phyloP scores from a whole-genome alignment of 2,888 invertebrate genomes.

The Argynnis bischoffii region DNA sequence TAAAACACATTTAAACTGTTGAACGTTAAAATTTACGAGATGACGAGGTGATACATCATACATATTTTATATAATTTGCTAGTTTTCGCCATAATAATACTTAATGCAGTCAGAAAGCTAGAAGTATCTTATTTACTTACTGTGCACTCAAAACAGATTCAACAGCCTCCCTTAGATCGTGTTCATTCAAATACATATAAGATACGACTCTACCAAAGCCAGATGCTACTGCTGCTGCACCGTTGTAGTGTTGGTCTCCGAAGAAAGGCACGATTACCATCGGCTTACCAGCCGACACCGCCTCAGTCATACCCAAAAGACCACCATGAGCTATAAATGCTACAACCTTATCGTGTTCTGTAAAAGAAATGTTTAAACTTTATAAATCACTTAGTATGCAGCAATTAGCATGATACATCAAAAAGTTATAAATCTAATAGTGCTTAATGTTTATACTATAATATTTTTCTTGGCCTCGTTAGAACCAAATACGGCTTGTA shows the following conservation, averaged over 20 bases:
- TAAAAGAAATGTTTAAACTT: neutral
- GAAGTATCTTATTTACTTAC: constrained; percentile 61
- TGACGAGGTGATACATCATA: too few relatives aligned
- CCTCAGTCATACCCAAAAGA: constrained; percentile 83
- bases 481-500: too few relatives aligned
- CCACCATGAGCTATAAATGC: constrained; percentile 85
- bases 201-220: constrained; percentile 79
- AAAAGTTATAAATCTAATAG: too few relatives aligned
- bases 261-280: constrained; percentile 84
- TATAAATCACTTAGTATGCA: too few relatives aligned
- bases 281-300: constrained; percentile 83
- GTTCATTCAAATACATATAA: constrained; percentile 76
- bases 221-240: constrained; percentile 71
- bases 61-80: too few relatives aligned
- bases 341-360: constrained; percentile 83
- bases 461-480: too few relatives aligned
- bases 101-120: neutral
- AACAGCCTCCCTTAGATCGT: constrained; percentile 73
- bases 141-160: constrained; percentile 76
- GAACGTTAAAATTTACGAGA: too few relatives aligned
- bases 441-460: too few relatives aligned
- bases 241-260: constrained; percentile 84
- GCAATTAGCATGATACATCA: too few relatives aligned
- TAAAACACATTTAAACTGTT: too few relatives aligned
- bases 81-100: neutral